Evolutionary conservation across 2,888 invertebrate species (phyloP).

Genomic region (Neuroscelio doddi): DNA sequence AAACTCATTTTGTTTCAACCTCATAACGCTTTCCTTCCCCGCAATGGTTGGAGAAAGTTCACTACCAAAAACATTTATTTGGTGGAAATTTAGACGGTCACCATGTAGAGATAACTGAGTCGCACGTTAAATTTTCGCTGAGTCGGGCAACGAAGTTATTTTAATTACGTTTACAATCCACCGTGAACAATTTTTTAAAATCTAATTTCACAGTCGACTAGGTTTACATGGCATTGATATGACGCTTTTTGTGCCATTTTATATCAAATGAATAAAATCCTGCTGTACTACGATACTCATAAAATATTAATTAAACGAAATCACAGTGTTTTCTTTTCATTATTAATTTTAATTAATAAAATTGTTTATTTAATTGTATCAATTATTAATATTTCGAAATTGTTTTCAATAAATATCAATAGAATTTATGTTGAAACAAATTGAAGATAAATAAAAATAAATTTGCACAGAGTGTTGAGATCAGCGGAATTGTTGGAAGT

Average conservation of each 20-base stretch:
- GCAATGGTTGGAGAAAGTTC: not conserved
- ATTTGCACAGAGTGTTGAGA: constrained; percentile 14
- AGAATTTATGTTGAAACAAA: no score
- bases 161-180: constrained; percentile 19
- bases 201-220: constrained; percentile 20
- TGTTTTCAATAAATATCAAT: no score
- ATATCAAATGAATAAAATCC: not conserved
- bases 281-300: no score
- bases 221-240: constrained; percentile 15
- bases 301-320: constrained; percentile 7
- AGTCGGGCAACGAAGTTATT: constrained; percentile 18
- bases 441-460: constrained; percentile 20
- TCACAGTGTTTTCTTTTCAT: no score
- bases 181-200: constrained; percentile 15
- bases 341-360: no score
- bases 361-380: no score
- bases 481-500: constrained; percentile 15
- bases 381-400: no score
- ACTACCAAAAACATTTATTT: not conserved
- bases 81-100: constrained; percentile 7
- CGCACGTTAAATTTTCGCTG: constrained; percentile 13
- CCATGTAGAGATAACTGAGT: constrained; percentile 7
- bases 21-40: no score
- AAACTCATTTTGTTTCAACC: no score
- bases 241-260: not conserved